Percentiles rank a stretch among this genome's conserved stretches.
Conservation (phyloP, 1,140 invertebrate species). For the Ceratosolen fusciceps region DNA sequence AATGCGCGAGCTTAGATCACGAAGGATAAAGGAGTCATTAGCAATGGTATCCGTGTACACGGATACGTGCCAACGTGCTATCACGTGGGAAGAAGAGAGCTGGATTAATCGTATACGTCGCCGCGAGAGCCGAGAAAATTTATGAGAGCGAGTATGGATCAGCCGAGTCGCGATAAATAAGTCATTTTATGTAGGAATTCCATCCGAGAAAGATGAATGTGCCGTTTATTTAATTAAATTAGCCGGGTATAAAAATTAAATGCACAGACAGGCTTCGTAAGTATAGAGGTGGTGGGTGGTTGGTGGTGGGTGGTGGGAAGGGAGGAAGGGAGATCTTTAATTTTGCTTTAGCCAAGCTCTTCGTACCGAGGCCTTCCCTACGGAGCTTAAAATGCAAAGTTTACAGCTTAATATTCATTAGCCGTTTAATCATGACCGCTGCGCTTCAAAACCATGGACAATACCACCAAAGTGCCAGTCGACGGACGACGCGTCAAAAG, state of each 20-base stretch:
- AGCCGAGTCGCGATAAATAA: background rate
- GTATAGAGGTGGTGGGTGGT: too few relatives aligned
- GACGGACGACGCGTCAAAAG: background rate
- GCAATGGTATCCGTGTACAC: too few relatives aligned
- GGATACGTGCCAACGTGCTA: too few relatives aligned
- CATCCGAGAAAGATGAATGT: background rate
- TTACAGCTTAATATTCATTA: slow-evolving; percentile 45
- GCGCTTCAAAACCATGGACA: background rate
- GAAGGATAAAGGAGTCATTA: too few relatives aligned
- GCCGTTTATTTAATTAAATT: slow-evolving; percentile 33
- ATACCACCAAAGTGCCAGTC: background rate
- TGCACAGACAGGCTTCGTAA: background rate
- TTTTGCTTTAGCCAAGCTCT: background rate
- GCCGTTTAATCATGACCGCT: slow-evolving; percentile 4
- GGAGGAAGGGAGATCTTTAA: slow-evolving; percentile 16
- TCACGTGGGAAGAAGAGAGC: too few relatives aligned
- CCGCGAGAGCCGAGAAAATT: background rate
- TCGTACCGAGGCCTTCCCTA: background rate
- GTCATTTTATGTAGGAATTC: slow-evolving; percentile 18
- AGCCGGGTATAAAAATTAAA: slow-evolving; percentile 2
- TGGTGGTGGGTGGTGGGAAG: too few relatives aligned
- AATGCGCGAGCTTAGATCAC: too few relatives aligned
- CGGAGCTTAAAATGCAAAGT: slow-evolving; percentile 14
- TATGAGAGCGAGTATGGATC: background rate
- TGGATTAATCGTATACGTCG: too few relatives aligned